phyloP scores from a whole-genome alignment of 2,113 vertebrate genomes.

The Zeus faber region DNA sequence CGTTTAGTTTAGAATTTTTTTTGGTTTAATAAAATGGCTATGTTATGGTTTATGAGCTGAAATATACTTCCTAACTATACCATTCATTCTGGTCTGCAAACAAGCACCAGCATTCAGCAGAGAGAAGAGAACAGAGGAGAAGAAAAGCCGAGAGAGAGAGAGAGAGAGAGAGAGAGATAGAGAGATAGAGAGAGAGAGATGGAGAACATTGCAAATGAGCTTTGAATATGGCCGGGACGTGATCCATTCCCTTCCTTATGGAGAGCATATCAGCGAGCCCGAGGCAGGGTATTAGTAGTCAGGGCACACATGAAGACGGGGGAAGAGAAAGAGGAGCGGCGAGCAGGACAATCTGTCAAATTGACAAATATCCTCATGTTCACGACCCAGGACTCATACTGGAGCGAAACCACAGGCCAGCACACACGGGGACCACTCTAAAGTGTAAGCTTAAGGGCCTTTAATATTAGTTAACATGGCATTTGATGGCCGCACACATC shows the following conservation, averaged over 20 bases:
- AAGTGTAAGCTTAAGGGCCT: no score
- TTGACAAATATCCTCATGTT: slow-evolving; percentile 38
- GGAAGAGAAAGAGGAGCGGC: slow-evolving; percentile 5
- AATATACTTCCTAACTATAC: no score
- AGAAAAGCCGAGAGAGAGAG: neutral
- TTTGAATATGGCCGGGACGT: slow-evolving; percentile 6
- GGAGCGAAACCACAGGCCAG: no score
- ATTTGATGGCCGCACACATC: no score
- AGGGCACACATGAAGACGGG: slow-evolving; percentile 15
- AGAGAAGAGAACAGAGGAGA: neutral
- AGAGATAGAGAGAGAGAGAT: neutral
- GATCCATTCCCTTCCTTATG: slow-evolving; percentile 1
- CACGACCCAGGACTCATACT: slow-evolving; percentile 12
- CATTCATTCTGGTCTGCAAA: no score
- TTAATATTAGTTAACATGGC: no score
- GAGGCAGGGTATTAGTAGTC: slow-evolving; percentile 39
- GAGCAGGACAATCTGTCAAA: slow-evolving; percentile 35
- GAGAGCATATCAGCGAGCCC: slow-evolving; percentile 11
- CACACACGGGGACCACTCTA: neutral
- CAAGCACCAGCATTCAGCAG: neutral
- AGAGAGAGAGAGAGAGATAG: neutral
- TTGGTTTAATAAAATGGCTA: no score
- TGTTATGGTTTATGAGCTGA: no score
- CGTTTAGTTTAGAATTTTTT: no score
- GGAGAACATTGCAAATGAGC: neutral